Evolutionary conservation across 2,113 vertebrate species (phyloP).

Genomic region (Dicrurus megarhynchus): DNA sequence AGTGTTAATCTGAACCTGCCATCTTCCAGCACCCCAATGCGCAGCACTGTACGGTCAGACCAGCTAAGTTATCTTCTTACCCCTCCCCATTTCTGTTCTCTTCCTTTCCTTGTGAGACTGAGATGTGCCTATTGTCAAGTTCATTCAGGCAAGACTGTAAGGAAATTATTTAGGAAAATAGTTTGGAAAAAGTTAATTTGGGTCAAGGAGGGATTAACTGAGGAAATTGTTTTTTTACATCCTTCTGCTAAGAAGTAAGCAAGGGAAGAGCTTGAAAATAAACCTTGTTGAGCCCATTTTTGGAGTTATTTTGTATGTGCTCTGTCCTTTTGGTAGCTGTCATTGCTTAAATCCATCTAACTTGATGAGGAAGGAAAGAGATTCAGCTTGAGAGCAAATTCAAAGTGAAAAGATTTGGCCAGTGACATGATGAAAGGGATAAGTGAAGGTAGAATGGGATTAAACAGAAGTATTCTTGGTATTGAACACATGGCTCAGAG

Average conservation of each 20-base stretch:
- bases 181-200: constrained; percentile 24
- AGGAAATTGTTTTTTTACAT: neutral
- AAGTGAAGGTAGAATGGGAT: neutral
- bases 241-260: constrained; percentile 7
- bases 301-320: neutral
- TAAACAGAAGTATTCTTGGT: neutral
- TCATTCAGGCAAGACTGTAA: neutral
- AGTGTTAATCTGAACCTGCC: neutral
- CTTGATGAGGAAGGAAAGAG: neutral
- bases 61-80: neutral
- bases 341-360: neutral
- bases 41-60: neutral
- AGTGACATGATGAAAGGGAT: neutral
- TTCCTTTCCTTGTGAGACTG: neutral
- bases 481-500: neutral
- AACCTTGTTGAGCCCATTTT: neutral
- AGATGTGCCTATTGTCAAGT: neutral
- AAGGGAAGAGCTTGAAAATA: neutral
- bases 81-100: neutral
- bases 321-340: neutral
- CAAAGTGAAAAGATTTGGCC: constrained; percentile 7
- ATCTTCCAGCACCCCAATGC: no score
- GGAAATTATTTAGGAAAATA: neutral
- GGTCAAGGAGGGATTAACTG: constrained; percentile 13
- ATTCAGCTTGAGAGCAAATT: neutral